These are phyloP conservation scores for Hybos culiciformis DNA, from an alignment of 2,888 invertebrate genomes.

Conservation along the genomic window DNA sequence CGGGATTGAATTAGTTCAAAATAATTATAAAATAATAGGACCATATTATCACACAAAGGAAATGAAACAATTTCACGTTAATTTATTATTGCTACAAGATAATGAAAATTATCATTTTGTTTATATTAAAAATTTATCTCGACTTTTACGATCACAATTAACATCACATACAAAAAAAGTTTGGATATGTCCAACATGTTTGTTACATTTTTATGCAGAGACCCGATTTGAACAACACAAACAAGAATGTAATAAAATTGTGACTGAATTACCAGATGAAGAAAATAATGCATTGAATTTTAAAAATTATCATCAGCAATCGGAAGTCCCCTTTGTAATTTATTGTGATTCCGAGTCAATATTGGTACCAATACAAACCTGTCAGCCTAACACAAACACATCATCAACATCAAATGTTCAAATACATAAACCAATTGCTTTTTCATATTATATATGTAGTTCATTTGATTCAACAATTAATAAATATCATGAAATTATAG, in stretches of 20 bases:
- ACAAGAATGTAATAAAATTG: not conserved
- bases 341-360: not conserved
- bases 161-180: not conserved
- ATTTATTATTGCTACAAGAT: not conserved
- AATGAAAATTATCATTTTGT: not conserved
- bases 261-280: not conserved
- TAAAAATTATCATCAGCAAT: not conserved
- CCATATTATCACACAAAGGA: not conserved
- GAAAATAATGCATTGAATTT: not conserved
- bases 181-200: not conserved
- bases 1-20: not conserved
- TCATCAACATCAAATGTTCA: not conserved
- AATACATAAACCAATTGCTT: constrained; percentile 1
- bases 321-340: not conserved
- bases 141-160: not conserved
- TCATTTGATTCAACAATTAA: not conserved
- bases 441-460: not conserved
- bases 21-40: not conserved
- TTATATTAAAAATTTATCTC: not conserved
- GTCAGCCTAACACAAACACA: not conserved
- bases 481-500: not conserved
- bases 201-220: not conserved
- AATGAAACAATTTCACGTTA: not conserved
- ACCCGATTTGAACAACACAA: not conserved
- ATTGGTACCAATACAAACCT: not conserved